Evolutionary conservation across 2,113 vertebrate genomes (phyloP).

Genomic region (Amia ocellicauda): DNA sequence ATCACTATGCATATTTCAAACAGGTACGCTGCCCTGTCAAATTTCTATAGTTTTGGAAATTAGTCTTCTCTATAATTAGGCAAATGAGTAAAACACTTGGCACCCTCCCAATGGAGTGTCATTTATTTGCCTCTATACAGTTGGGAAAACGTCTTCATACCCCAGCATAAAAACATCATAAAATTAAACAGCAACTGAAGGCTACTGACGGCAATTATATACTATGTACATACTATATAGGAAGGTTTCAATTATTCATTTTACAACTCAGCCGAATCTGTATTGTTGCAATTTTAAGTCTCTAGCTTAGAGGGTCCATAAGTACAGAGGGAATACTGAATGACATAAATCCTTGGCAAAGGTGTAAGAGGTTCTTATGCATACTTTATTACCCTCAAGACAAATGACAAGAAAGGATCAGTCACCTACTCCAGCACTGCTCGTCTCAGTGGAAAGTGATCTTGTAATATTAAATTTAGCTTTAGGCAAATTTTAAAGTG

Average conservation of each 20-base stretch:
- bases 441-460: slow-evolving; percentile 61
- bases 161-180: too few relatives aligned
- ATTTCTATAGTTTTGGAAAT: slow-evolving; percentile 51
- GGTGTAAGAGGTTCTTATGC: slow-evolving; percentile 70
- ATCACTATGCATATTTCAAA: slow-evolving; percentile 46
- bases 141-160: slow-evolving; percentile 31
- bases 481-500: slow-evolving; percentile 60
- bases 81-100: slow-evolving; percentile 39
- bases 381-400: slow-evolving; percentile 73
- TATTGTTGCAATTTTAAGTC: slow-evolving; percentile 30
- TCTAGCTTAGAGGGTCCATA: slow-evolving; percentile 54
- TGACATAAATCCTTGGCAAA: slow-evolving; percentile 27
- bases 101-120: slow-evolving; percentile 42
- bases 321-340: slow-evolving; percentile 47
- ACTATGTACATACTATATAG: background rate
- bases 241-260: slow-evolving; percentile 8
- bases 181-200: too few relatives aligned
- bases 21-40: slow-evolving; percentile 49
- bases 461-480: slow-evolving; percentile 75
- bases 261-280: slow-evolving; percentile 11
- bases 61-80: slow-evolving; percentile 59
- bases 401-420: slow-evolving; percentile 57
- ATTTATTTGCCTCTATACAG: slow-evolving; percentile 52
- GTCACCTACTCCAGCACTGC: slow-evolving; percentile 63
- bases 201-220: too few relatives aligned